Evolutionary conservation across 2,888 invertebrate species (phyloP).

Genomic region (Aromia moschata): DNA sequence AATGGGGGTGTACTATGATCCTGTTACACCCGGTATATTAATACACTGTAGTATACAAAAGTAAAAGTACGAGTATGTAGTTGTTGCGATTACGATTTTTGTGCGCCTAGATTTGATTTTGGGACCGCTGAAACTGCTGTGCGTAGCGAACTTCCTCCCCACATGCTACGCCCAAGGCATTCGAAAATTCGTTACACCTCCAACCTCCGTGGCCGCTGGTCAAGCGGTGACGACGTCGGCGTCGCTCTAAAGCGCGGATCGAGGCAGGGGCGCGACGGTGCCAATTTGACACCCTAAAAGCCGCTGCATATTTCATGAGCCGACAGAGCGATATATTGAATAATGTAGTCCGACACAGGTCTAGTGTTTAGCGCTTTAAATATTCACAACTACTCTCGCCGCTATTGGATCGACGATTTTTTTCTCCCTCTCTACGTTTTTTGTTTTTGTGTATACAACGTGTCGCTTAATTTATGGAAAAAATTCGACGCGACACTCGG

Average conservation of each 20-base stretch:
- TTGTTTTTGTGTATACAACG: conserved; percentile 36
- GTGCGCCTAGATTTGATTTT: too few species aligned
- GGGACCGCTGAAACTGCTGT: too few species aligned
- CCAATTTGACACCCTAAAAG: conserved; percentile 64
- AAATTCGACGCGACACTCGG: conserved; percentile 20
- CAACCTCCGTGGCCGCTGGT: conserved; percentile 32
- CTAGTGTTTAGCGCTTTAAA: conserved; percentile 63
- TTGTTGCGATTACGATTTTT: too few species aligned
- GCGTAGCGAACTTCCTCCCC: too few species aligned
- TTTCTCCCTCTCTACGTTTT: too few species aligned
- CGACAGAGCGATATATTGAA: conserved; percentile 63
- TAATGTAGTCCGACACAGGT: conserved; percentile 63
- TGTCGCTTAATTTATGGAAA: conserved; percentile 34
- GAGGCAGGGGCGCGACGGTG: conserved; percentile 43
- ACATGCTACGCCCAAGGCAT: too few species aligned
- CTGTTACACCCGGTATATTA: too few species aligned
- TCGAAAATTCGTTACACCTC: too few species aligned
- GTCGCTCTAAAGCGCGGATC: conserved; percentile 36
- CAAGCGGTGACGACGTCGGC: too few species aligned
- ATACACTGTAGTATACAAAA: too few species aligned
- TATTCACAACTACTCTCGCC: conserved; percentile 58
- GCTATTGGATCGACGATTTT: conserved; percentile 39
- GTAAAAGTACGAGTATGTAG: too few species aligned
- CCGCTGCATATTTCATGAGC: conserved; percentile 61
- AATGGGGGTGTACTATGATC: too few species aligned